Evolutionary conservation across 2,113 vertebrate species (phyloP), one percentile per base, ranked within the genome.

Genomic region (Formicarius rufipectus): DNA sequence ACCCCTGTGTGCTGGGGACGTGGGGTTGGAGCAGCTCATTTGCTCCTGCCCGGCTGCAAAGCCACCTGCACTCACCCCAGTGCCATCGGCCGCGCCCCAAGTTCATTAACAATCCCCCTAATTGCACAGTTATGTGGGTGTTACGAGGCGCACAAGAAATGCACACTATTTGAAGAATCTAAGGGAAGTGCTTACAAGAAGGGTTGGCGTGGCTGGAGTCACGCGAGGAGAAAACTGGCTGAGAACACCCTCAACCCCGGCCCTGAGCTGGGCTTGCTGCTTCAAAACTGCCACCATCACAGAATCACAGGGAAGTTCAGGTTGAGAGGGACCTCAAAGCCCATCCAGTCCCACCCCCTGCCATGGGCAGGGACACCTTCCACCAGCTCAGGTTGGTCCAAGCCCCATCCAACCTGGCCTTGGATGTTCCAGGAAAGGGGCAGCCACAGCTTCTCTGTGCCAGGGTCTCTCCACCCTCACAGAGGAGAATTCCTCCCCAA

Each of bases 51-150:
- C 0, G 9, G 80, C 42, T 27, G 20, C 37, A 84, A 30, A 15
- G 56, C 53, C 5, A 84, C 59, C 45, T 68, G 53, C 53, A 10
- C 79, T 24, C 84, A 72, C 30, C 13, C 15, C 5, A 79, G 31
- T 7, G 28, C 64, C 31, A 14, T 28, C 55, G 22, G 56, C 58
- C 62, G 0, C 42, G 0, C 84, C 95, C 78, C 2, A 64, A 68
- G 35, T 56, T n/a, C 49, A 73, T 53, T 40, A 45, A 76, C 87
- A 84, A 81, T 33, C 89, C 68, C 39, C 35, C 2, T 37, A 62
- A 84, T 16, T 4, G 1, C 0, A 0, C 21, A 33, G 44, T 28
- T 55, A 21, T 52, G 59, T 8, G 2, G 9, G 47, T 10, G 1
- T n/a, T 16, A 33, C 15, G 40, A 52, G 80, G 19, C 15, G 25